Conservation (phyloP, 1,140 invertebrate genomes). For the Chrysomallon squamiferum region DNA sequence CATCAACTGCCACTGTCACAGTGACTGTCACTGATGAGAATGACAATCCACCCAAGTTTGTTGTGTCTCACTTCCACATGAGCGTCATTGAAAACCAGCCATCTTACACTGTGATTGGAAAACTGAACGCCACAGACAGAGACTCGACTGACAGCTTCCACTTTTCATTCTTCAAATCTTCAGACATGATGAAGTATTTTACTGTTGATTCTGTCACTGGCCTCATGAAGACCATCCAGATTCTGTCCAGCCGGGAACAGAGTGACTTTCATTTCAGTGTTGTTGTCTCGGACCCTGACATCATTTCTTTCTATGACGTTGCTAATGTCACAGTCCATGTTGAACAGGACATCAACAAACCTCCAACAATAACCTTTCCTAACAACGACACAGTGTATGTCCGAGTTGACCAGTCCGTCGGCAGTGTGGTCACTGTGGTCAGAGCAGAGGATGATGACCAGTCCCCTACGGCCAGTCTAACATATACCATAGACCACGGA, state of each 20-base stretch:
- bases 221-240: slow-evolving; percentile 68
- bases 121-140: slow-evolving; percentile 4
- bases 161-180: slow-evolving; percentile 40
- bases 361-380: slow-evolving; percentile 62
- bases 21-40: slow-evolving; percentile 23
- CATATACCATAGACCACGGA: slow-evolving; percentile 68
- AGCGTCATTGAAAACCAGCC: neutral
- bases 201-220: slow-evolving; percentile 88
- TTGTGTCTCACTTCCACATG: slow-evolving; percentile 19
- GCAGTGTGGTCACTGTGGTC: slow-evolving; percentile 36
- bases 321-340: slow-evolving; percentile 82
- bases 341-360: slow-evolving; percentile 78
- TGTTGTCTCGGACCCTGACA: slow-evolving; percentile 90
- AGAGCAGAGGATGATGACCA: slow-evolving; percentile 40
- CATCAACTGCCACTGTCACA: slow-evolving; percentile 32
- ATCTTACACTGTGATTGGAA: neutral
- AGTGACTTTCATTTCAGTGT: slow-evolving; percentile 82
- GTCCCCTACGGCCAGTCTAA: slow-evolving; percentile 84
- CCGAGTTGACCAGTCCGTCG: slow-evolving; percentile 29
- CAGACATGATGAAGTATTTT: slow-evolving; percentile 66
- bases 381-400: slow-evolving; percentile 44
- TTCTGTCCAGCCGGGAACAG: slow-evolving; percentile 81
- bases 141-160: slow-evolving; percentile 18
- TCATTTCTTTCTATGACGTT: slow-evolving; percentile 83
- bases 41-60: slow-evolving; percentile 29